Conservation (phyloP, 1,140 invertebrate genomes). For the Brachionus paranguensis region DNA sequence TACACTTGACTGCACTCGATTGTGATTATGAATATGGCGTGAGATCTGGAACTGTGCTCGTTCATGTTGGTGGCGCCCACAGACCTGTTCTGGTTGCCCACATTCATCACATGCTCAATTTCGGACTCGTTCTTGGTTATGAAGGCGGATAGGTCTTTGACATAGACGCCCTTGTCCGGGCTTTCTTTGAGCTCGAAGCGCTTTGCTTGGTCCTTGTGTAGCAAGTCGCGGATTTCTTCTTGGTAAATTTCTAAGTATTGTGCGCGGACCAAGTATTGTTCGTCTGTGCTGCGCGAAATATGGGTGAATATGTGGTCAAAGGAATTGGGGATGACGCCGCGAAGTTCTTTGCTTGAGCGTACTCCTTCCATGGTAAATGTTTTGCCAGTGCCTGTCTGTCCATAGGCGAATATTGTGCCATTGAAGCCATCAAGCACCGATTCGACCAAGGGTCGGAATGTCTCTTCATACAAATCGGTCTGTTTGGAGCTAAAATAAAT, state of each 20-base stretch:
- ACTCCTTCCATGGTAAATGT: conserved; percentile 62
- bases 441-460: conserved; percentile 55
- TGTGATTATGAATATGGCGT: conserved; percentile 93
- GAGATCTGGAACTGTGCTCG: conserved; percentile 93
- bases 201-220: conserved; percentile 72
- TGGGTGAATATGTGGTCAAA: conserved; percentile 64
- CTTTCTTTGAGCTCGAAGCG: conserved; percentile 58
- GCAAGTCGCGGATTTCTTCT: conserved; percentile 72
- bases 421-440: conserved; percentile 61
- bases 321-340: conserved; percentile 74
- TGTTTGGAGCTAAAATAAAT: conserved; percentile 10
- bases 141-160: conserved; percentile 64
- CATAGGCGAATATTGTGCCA: conserved; percentile 62
- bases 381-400: conserved; percentile 59
- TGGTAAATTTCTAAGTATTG: conserved; percentile 91
- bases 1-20: conserved; percentile 65
- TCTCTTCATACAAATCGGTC: conserved; percentile 44
- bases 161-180: conserved; percentile 20
- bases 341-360: conserved; percentile 58
- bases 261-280: conserved; percentile 78
- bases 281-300: conserved; percentile 60
- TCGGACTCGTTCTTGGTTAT: conserved; percentile 69
- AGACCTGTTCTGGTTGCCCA: conserved; percentile 68
- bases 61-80: conserved; percentile 98
- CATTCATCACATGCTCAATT: conserved; percentile 68